A percentile compares a stretch with the other conserved stretches of the same genome.
Conservation (phyloP, 2,797 vertebrate genomes). For the Anas capensis region DNA sequence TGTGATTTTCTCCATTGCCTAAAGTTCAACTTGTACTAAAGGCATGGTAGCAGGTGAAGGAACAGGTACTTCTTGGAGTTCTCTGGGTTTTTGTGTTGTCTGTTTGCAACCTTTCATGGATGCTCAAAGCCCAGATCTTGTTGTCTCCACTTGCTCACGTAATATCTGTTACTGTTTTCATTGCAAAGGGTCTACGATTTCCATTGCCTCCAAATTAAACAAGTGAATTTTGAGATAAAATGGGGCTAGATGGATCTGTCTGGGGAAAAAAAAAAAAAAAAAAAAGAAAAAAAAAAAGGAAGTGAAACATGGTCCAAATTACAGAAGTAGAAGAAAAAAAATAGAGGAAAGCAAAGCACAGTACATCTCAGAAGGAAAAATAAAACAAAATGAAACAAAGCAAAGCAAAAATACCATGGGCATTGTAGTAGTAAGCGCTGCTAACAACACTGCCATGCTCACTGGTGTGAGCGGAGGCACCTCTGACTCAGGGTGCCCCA, state of each 20-base stretch:
- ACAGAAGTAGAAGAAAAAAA: not conserved
- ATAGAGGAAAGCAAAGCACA: not conserved
- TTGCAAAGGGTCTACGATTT: not conserved
- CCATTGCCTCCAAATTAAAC: not conserved
- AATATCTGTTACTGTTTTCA: not conserved
- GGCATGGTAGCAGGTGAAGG: not conserved
- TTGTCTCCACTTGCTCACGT: not conserved
- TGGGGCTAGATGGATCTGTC: not conserved
- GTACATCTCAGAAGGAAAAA: not conserved
- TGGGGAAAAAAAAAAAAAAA: not conserved
- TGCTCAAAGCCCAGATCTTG: not conserved
- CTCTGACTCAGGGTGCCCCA: not conserved
- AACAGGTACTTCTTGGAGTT: not conserved
- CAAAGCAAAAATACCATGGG: not conserved
- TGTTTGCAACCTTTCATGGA: not conserved
- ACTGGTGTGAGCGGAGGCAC: not conserved
- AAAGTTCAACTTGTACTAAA: not conserved
- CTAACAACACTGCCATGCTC: not conserved
- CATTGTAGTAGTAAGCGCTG: not conserved
- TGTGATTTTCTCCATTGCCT: not conserved
- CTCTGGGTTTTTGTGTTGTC: not conserved
- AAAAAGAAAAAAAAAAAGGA: not conserved
- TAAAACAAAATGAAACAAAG: accelerated
- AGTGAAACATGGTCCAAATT: not conserved
- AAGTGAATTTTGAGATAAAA: not conserved